Conservation (phyloP, 1,140 invertebrate species). For the Batillaria attramentaria region DNA sequence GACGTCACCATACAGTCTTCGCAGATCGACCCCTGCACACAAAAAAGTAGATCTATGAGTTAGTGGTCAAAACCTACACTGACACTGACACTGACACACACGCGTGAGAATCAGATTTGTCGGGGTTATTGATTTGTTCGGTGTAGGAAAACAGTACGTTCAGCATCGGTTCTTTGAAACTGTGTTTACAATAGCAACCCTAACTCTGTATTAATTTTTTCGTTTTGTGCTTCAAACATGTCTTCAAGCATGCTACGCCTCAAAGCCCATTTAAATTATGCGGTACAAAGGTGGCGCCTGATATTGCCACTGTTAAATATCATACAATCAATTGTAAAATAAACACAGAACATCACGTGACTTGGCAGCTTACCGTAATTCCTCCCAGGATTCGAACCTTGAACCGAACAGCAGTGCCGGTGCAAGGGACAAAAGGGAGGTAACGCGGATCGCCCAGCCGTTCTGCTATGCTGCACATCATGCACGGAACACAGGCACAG, state of each 20-base stretch:
- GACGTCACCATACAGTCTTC: conserved; percentile 34
- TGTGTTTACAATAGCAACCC: neutral
- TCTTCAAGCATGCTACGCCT: too few species aligned
- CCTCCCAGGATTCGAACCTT: conserved; percentile 41
- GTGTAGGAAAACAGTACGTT: neutral
- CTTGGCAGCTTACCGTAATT: conserved; percentile 25
- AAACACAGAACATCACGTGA: neutral
- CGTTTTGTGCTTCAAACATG: too few species aligned
- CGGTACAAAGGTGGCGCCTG: neutral
- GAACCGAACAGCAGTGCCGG: conserved; percentile 37
- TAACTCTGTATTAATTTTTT: neutral
- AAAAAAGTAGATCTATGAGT: neutral
- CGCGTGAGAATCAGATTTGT: neutral
- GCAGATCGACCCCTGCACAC: conserved; percentile 8
- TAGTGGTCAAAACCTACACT: neutral
- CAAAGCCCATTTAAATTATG: neutral
- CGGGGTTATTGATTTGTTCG: neutral
- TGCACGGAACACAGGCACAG: conserved; percentile 26
- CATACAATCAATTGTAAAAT: neutral
- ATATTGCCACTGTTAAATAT: neutral
- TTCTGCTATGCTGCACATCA: conserved; percentile 28
- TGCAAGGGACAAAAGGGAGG: conserved; percentile 38
- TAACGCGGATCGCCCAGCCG: conserved; percentile 32
- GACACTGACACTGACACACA: neutral
- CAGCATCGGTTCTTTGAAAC: too few species aligned